Evolutionary conservation across 2,888 invertebrate genomes (phyloP).

Genomic region (Drosophila meridiana): DNA sequence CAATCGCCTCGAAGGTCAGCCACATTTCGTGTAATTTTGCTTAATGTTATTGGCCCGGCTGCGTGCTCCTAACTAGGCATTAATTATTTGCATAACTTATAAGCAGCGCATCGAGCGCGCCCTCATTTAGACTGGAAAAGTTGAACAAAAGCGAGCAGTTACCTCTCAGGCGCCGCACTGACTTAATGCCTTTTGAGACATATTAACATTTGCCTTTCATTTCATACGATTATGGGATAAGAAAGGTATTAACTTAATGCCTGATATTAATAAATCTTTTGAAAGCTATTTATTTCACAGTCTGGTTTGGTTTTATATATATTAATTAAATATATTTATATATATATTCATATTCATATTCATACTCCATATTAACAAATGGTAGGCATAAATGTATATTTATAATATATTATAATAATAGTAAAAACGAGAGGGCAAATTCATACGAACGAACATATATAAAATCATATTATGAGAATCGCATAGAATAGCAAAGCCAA

Average conservation of each 20-base stretch:
- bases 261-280: not conserved
- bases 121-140: not conserved
- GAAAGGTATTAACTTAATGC: not conserved
- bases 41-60: slow-evolving; percentile 53
- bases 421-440: too few species aligned
- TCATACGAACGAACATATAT: too few species aligned
- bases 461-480: too few species aligned
- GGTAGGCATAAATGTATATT: too few species aligned
- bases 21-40: slow-evolving; percentile 59
- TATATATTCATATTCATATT: not conserved
- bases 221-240: not conserved
- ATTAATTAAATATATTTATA: not conserved
- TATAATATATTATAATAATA: too few species aligned
- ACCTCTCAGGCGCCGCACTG: not conserved
- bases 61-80: slow-evolving; percentile 44
- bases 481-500: too few species aligned
- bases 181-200: slow-evolving; percentile 1
- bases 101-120: slow-evolving; percentile 8
- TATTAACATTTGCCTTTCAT: slow-evolving; percentile 4
- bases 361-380: too few species aligned
- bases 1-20: slow-evolving; percentile 21
- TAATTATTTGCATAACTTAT: slow-evolving; percentile 77
- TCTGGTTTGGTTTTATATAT: not conserved
- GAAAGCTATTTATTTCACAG: too few species aligned
- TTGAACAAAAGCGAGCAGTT: not conserved